Evolutionary conservation across 2,888 invertebrate species (phyloP), one percentile per base, ranked within the genome.

Genomic region (Imbricaverruca yamaguchii): DNA sequence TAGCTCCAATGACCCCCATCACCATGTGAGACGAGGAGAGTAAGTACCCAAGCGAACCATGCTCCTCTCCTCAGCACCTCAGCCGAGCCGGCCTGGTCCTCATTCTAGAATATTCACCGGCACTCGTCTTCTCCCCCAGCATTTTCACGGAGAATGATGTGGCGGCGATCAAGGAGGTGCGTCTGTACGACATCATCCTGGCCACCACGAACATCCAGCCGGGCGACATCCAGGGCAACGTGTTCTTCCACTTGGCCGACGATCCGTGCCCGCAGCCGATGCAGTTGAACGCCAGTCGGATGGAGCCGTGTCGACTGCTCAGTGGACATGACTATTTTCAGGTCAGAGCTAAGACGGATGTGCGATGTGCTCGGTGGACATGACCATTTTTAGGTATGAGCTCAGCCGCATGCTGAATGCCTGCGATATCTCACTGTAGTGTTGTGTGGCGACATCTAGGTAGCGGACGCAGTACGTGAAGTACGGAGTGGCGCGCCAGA

Each of bases 191-290:
- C 85, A 91, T 99, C 53, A 95, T 99, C 82, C 91, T 94, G 0
- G 95, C 95, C 86, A 93, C 95, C 81, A 97, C 97, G 0, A 91
- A 91, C 25, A 91, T 98, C 0, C 89, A 90, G 0, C 90, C 92
- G 0, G 89, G 89, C 0, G 92, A 94, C 78, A 90, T 98, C 23
- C 98, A 98, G 86, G 89, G 90, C 56, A 91, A 95, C 86, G 95
- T 97, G 0, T 98, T 98, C 87, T 91, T 92, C 85, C 96, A 94
- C 92, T 89, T 89, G 79, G 89, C 91, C 6, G 93, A 93, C 0
- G 95, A 97, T 88, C 96, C 96, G 0, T 98, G 98, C 86, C 94
- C 94, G 0, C 98, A 96, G 86, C 97, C 97, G 0, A 92, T 92
- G 87, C 97, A 98, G 86, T 89, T 97, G 11, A 95, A 94, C 86